Conservation (phyloP, 2,888 invertebrate species). For the Callosobruchus maculatus region DNA sequence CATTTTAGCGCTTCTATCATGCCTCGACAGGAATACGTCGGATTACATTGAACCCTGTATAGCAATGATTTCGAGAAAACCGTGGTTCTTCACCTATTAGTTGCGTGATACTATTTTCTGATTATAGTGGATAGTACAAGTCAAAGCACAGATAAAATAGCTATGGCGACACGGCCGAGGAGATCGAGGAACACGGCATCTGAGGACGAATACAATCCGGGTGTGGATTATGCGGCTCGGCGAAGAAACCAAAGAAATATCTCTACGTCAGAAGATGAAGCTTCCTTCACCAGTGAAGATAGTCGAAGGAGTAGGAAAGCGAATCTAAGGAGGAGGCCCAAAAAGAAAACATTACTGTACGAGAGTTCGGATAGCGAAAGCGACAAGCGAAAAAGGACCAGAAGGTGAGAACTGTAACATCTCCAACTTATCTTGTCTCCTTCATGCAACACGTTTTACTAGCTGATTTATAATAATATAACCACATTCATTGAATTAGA, state of each 20-base stretch:
- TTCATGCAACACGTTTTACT: too few species aligned
- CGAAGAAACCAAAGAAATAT: constrained; percentile 23
- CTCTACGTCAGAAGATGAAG: constrained; percentile 28
- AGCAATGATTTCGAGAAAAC: too few species aligned
- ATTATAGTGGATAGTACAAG: constrained; percentile 13
- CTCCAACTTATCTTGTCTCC: too few species aligned
- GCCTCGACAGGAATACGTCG: too few species aligned
- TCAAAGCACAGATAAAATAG: constrained; percentile 11
- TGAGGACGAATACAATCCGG: constrained; percentile 14
- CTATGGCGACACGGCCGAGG: constrained; percentile 3
- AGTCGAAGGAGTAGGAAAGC: constrained; percentile 22
- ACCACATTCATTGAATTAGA: too few species aligned
- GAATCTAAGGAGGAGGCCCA: constrained; percentile 28
- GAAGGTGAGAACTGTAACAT: constrained; percentile 38
- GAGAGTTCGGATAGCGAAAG: constrained; percentile 26
- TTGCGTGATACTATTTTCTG: background rate
- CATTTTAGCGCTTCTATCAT: too few species aligned
- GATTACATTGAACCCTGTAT: too few species aligned
- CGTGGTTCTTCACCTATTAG: too few species aligned
- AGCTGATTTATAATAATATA: too few species aligned
- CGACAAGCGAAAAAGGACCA: constrained; percentile 26
- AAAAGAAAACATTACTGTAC: constrained; percentile 28
- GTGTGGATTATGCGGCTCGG: constrained; percentile 25
- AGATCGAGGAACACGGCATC: constrained; percentile 2
- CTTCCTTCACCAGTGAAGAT: constrained; percentile 17